Evolutionary conservation across 2,888 invertebrate species (phyloP), one percentile per base, ranked within the genome.

Genomic region (Cryptocephalus moraei): DNA sequence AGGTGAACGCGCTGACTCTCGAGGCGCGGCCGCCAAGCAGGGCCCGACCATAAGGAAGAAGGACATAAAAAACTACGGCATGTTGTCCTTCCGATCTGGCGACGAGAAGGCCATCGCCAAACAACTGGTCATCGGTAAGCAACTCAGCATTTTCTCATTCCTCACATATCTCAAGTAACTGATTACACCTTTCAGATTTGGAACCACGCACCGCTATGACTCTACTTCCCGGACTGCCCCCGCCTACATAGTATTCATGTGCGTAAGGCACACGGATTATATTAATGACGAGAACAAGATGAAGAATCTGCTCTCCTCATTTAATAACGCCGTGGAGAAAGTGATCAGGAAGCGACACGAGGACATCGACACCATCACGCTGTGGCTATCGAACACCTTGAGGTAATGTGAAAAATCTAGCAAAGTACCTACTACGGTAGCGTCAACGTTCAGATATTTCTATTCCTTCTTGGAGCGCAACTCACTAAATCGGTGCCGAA

Each of bases 191-290:
- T 62, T 39, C 71, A 79, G 86, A 86, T 51, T 66, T 90, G 47
- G 85, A 82, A 54, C 85, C 89, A 1, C 75, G 82, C 51, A 75
- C 81, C 0, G 88, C 89, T 0, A 77, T 86, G 8, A 82, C 82
- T 0, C 70, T 91, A 0, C 73, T 91, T 0, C 95, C 96, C 0
- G 92, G 93, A 0, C 76, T 97, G 39, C 96, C 97, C n/a, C n/a
- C 0, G 91, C 97, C 0, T 97, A 95, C 72, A 86, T 97, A 36
- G 71, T 96, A 1, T 94, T 97, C 71, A 96, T 97, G 93, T 93
- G 93, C 72, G 86, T 97, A 49, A 80, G 96, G 12, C 93, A 94
- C 69, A 92, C 91, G 33, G 97, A 99, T 74, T 86, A 90, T 63
- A 82, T 90, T 43, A 93, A 95, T 67, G 94, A 96, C 63, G 97